Evolutionary conservation across 2,797 vertebrate species (phyloP), one percentile per base, ranked within the genome.

Genomic region (Enteromius fasciolatus): DNA sequence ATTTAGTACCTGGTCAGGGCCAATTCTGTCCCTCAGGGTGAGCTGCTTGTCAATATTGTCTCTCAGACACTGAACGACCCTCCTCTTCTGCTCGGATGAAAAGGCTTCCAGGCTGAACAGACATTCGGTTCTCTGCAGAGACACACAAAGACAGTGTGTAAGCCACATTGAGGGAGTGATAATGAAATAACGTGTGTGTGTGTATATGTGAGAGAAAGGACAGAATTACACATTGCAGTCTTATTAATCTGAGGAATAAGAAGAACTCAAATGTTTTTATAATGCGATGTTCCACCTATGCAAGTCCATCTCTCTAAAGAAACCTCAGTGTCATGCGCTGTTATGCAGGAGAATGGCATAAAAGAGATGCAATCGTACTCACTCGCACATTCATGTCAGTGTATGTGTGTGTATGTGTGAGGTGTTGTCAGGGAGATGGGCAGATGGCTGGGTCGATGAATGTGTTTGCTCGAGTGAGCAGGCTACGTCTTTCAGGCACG

Each of bases 51-150:
- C 87, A 80, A 96, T 95, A 93, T 95, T 95, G 86, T 96, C 95
- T 36, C 91, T 90, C 89, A 96, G 90, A 90, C 95, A 96, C 91
- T 95, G 95, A 89, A 94, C 95, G 87, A 96, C 93, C 82, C 95
- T 93, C 92, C 94, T 94, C 93, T 96, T 96, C 93, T 96, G 96
- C 92, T 96, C 95, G 77, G 92, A 92, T 28, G 95, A 95, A 93
- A 94, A 94, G 25, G 95, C 94, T 84, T 96, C 95, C 93, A 96
- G 92, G 92, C 94, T 95, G 91, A 96, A 94, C 90, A 95, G 91
- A 90, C 94, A 95, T 92, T 96, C 95, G 17, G 94, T 94, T 85
- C 94, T 94, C 95, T 96, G 91, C 33, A 75, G 11, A 75, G 18
- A 86, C 25, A 80, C 36, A 74, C 23, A 83, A 59, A 69, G 61